Percentiles rank a stretch among this genome's conserved stretches.
These are phyloP conservation scores for Temnothorax ravouxi DNA, from an alignment of 2,888 invertebrate genomes.

Conservation along the genomic window DNA sequence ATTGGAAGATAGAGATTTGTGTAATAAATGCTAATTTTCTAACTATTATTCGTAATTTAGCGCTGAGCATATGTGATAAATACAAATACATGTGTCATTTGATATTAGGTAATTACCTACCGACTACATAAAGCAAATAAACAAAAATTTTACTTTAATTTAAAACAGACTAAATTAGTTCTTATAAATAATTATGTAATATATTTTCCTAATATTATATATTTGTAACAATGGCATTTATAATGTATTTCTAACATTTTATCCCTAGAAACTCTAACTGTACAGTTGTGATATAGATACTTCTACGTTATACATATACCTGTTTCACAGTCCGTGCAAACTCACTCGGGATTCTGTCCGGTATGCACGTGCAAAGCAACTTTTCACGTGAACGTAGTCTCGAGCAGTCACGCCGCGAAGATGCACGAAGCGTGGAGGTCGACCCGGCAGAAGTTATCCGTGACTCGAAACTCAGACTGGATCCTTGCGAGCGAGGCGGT, in stretches of 20 bases:
- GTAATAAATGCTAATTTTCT: neutral
- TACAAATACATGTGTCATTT: neutral
- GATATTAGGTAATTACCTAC: neutral
- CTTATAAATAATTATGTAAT: conserved; percentile 1
- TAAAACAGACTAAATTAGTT: neutral
- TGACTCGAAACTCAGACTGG: conserved; percentile 66
- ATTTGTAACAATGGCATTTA: neutral
- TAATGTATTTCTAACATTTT: neutral
- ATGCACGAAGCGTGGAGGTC: conserved; percentile 72
- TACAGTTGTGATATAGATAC: neutral
- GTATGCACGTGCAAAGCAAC: conserved; percentile 25
- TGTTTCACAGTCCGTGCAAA: neutral
- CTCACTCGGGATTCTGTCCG: conserved; percentile 24
- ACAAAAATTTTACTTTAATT: neutral
- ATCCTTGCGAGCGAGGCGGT: conserved; percentile 52
- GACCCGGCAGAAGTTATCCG: conserved; percentile 58
- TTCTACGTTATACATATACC: neutral
- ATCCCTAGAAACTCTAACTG: neutral
- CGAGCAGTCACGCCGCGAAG: conserved; percentile 69
- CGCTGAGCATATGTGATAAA: neutral
- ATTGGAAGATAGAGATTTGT: neutral
- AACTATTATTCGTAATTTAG: neutral
- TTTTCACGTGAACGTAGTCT: conserved; percentile 47
- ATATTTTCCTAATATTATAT: neutral
- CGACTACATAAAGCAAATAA: neutral